Evolutionary conservation across 2,797 vertebrate species (phyloP), one percentile per base, ranked within the genome.

Genomic region (Tauraco hartlaubi): DNA sequence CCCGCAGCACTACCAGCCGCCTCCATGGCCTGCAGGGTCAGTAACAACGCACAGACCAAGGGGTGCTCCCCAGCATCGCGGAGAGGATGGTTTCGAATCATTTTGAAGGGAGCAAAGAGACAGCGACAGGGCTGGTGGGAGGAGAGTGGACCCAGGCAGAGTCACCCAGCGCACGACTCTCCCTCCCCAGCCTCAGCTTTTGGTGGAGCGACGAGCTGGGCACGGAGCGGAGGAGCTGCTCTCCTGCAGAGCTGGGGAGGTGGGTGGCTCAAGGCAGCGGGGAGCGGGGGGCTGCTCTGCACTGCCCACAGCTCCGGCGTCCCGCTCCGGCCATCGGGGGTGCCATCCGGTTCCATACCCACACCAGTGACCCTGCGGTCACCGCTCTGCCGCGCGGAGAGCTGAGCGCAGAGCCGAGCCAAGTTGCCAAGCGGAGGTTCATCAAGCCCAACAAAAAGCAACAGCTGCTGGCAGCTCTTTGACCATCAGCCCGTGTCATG

Each of bases 301-400:
- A 2, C 18, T 31, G 48, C 18, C 54, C 33, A 0, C 1, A 2
- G 19, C 46, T 11, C 15, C 0, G 0, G 2, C 5, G n/a, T 2
- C n/a, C 2, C 0, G 14, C 39, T 41, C 35, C 35, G 35, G 35
- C 35, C 35, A 35, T 35, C 35, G 35, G 35, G 39, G 21, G 1
- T 9, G 29, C 26, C 25, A 5, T 15, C 58, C 1, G 21, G 6
- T 9, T 5, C 15, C 2, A 2, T 2, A 0, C 3, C 2, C 6
- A 3, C 43, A 1, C 0, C 2, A 1, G 29, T 3, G 62, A 6
- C 33, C 11, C n/a, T 0, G 8, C 0, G 6, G 33, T 2, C 64
- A 8, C 64, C 2, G 2, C 56, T 13, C 4, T 16, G 41, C 37
- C 52, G 31, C 1, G 23, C 23, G 2, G 33, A 39, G 35, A 12